A percentile compares a stretch with the other conserved stretches of the same genome.
Evolutionary conservation across 2,113 vertebrate genomes (phyloP).

Genomic region (Oreochromis aureus): DNA sequence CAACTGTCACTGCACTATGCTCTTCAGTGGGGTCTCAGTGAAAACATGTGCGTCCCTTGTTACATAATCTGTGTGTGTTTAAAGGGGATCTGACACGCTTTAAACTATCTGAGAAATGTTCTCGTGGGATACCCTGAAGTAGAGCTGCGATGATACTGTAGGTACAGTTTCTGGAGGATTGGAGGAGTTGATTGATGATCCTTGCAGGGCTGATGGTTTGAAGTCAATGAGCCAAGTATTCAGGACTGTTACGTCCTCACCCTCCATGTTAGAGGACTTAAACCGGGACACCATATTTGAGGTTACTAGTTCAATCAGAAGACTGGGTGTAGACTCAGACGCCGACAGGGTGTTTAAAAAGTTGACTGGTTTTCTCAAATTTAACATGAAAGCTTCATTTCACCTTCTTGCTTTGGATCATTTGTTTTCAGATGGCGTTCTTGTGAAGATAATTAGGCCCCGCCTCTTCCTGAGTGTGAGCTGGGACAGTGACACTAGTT

Average conservation of each 20-base stretch:
- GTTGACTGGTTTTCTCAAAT: neutral
- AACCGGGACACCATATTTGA: neutral
- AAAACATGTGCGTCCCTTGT: neutral
- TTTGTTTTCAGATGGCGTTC: neutral
- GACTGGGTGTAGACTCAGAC: neutral
- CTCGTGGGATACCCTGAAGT: neutral
- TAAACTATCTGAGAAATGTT: neutral
- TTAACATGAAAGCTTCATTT: neutral
- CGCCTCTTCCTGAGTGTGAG: neutral
- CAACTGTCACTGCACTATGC: constrained; percentile 21
- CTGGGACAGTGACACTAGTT: neutral
- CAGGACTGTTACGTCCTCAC: neutral
- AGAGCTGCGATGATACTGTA: neutral
- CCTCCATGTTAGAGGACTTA: neutral
- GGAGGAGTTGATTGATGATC: neutral
- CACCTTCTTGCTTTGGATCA: neutral
- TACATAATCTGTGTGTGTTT: neutral
- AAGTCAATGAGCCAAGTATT: constrained; percentile 14
- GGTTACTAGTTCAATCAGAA: neutral
- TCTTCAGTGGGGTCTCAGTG: neutral
- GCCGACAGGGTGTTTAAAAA: neutral
- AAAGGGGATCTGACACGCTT: neutral
- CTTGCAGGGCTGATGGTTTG: neutral
- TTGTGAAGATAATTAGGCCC: neutral
- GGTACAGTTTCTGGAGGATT: neutral